These are phyloP conservation scores for Melanostoma mellinum DNA, from an alignment of 2,888 invertebrate species.

Conservation along the genomic window DNA sequence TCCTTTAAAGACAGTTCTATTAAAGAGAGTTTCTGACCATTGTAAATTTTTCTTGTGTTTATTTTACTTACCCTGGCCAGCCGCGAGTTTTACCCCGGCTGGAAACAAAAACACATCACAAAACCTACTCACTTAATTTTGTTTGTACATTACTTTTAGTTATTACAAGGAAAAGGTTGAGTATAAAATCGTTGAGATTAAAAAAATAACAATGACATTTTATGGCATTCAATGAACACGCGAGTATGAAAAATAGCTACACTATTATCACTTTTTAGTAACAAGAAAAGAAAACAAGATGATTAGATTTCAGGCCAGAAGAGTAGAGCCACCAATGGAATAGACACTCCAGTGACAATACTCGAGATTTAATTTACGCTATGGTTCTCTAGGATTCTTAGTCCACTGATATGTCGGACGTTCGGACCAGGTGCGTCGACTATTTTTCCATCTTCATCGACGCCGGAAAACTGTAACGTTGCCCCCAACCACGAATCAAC, in stretches of 20 bases:
- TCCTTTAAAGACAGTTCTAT: too few species aligned
- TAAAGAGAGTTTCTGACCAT: too few species aligned
- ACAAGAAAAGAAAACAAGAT: not conserved
- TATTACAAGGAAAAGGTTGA: not conserved
- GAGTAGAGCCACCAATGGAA: slow-evolving; percentile 86
- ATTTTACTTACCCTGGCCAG: too few species aligned
- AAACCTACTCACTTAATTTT: too few species aligned
- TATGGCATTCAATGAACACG: not conserved
- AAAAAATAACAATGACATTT: not conserved
- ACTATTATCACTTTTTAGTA: slow-evolving; percentile 28
- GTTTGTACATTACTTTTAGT: not conserved
- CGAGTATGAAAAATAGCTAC: slow-evolving; percentile 40
- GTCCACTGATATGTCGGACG: slow-evolving; percentile 89
- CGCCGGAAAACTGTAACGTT: slow-evolving; percentile 92
- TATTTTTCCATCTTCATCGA: slow-evolving; percentile 87
- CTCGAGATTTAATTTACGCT: slow-evolving; percentile 93
- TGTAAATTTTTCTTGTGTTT: too few species aligned
- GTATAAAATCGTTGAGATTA: not conserved
- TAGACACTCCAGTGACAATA: slow-evolving; percentile 87
- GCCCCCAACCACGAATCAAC: slow-evolving; percentile 93
- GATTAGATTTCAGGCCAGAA: slow-evolving; percentile 83
- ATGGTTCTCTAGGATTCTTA: slow-evolving; percentile 91
- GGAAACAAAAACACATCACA: too few species aligned
- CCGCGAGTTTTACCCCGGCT: too few species aligned
- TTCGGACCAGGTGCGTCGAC: slow-evolving; percentile 88